Evolutionary conservation across 2,888 invertebrate species (phyloP), one percentile per base, ranked within the genome.

Genomic region (Cerastis rubricosa): DNA sequence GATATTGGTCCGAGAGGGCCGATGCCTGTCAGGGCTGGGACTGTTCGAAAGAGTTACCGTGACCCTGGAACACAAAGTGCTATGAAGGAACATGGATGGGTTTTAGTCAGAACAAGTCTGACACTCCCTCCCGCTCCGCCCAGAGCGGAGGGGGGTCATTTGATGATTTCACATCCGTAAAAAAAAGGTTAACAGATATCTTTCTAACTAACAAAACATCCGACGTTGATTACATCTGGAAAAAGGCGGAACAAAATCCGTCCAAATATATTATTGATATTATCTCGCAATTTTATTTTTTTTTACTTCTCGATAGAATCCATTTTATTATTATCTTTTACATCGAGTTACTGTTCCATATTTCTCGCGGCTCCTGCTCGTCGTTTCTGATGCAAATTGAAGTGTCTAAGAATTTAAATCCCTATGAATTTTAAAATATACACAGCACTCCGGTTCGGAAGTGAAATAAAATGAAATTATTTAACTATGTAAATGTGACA

Each of bases 361-460:
- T 88, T 89, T 84, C 86, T 76, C 63, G 65, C 71, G 68, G 81
- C 80, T 80, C 68, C 61, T 64, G 51, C 71, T 69, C 82, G 64
- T 61, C 88, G 89, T 84, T 81, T 84, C 78, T 84, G 85, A 91
- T 91, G 91, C 86, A 91, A 91, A 91, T 91, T 88, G 78, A 85
- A 89, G 88, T 81, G 80, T 83, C 86, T 85, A 81, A 80, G 80
- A 89, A 88, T 90, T 90, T 87, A 86, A 90, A 89, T 87, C 76
- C 81, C 83, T 80, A 89, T 90, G 87, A 90, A 91, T 90, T 89
- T 90, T 90, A 89, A 90, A 86, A 79, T 77, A 75, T 83, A 78
- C 80, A 73, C 80, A 79, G 75, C 74, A 79, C 81, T 80, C 70
- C 76, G 84, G 80, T 84, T 76, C 73, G 63, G 81, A 76, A 82